Percentiles rank a stretch among this genome's conserved stretches.
phyloP scores from a whole-genome alignment of 2,797 vertebrate genomes.

The Botia kubotai region DNA sequence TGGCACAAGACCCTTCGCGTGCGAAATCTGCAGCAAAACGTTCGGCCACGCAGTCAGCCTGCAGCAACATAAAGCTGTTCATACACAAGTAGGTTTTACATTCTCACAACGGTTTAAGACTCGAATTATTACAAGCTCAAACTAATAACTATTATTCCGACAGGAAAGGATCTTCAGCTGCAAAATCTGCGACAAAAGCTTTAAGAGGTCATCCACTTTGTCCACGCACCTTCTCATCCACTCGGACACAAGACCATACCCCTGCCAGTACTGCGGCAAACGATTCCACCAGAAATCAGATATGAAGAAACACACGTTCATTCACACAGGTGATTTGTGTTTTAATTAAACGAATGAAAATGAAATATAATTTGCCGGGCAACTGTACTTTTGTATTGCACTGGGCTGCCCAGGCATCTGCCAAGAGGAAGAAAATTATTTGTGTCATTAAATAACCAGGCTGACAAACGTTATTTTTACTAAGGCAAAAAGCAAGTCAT shows the following conservation, averaged over 20 bases:
- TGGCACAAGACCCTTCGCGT: slow-evolving; percentile 93
- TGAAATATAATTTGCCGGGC: not conserved
- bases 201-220: slow-evolving; percentile 95
- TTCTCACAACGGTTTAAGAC: not conserved
- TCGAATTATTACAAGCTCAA: not conserved
- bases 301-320: slow-evolving; percentile 99
- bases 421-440: too few species aligned
- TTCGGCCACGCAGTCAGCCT: slow-evolving; percentile 97
- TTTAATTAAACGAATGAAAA: not conserved
- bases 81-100: slow-evolving; percentile 86
- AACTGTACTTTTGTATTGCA: too few species aligned
- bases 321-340: slow-evolving; percentile 88
- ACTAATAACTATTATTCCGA: not conserved
- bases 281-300: slow-evolving; percentile 99
- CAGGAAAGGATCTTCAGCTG: slow-evolving; percentile 98
- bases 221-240: slow-evolving; percentile 98
- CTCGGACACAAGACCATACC: slow-evolving; percentile 95
- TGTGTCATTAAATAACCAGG: too few species aligned
- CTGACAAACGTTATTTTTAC: too few species aligned
- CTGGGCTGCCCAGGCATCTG: too few species aligned
- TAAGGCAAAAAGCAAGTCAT: too few species aligned
- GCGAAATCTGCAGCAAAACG: slow-evolving; percentile 96
- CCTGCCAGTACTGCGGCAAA: slow-evolving; percentile 97
- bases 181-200: slow-evolving; percentile 98
- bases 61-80: slow-evolving; percentile 96